Conservation (phyloP, 2,113 vertebrate genomes). For the Buteo buteo region DNA sequence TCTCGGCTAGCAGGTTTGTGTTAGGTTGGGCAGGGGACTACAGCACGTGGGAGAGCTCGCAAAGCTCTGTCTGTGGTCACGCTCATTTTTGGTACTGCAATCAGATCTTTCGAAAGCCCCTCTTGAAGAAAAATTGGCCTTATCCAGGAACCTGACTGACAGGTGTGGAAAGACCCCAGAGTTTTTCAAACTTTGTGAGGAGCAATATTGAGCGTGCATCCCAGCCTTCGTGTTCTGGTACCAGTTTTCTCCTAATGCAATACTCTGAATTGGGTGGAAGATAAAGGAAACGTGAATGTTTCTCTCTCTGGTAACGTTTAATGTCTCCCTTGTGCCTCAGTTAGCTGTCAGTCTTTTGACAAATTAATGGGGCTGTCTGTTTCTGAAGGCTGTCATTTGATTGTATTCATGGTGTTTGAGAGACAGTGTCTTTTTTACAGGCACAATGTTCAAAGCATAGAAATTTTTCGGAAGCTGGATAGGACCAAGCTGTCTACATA, state of each 20-base stretch:
- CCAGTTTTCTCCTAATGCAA: neutral
- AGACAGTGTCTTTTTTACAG: neutral
- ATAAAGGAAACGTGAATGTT: neutral
- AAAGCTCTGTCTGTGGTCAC: neutral
- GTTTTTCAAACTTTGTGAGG: neutral
- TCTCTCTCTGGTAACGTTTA: neutral
- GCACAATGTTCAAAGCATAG: neutral
- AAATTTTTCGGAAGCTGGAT: neutral
- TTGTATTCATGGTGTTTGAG: neutral
- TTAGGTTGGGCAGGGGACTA: neutral
- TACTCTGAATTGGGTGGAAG: neutral
- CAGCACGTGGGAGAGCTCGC: neutral
- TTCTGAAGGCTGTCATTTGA: neutral
- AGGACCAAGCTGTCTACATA: neutral
- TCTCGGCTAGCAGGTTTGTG: fast-evolving
- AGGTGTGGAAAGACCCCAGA: neutral
- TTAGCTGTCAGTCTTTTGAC: neutral
- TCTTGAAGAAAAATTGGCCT: neutral
- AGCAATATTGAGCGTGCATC: neutral
- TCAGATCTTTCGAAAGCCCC: neutral
- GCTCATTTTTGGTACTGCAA: neutral
- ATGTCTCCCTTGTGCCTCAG: neutral
- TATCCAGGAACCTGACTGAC: neutral
- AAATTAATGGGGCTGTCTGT: neutral
- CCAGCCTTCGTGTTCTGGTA: neutral